Evolutionary conservation across 2,797 vertebrate species (phyloP), one percentile per base, ranked within the genome.

Genomic region (Pseudochirops cupreus): DNA sequence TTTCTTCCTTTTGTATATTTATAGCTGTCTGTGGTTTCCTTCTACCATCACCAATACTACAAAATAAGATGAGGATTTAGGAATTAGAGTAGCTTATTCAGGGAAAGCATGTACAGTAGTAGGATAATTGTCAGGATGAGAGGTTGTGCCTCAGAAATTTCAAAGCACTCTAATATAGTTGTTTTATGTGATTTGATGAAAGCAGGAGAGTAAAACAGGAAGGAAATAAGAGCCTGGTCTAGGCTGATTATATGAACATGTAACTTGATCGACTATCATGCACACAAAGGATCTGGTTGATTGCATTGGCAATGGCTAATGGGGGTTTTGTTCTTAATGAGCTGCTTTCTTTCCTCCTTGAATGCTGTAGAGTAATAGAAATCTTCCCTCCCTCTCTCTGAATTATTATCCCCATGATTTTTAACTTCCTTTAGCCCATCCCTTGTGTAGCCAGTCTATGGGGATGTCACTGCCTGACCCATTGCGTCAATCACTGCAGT

Each of bases 331-430:
- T 87, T 87, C 74, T 28, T 18, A 87, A 87, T 26, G 9, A 87
- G 39, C 74, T 92, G 67, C 16, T 90, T 93, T 93, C 21, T 95
- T 92, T 90, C 29, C 31, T 91, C 57, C 31, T 91, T 91, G 94
- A 90, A 18, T 56, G n/a, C 39, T 91, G 16, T 82, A 95, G 54
- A 2, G 21, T 74, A 6, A 94, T 24, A 90, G 46, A 39, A 29
- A 39, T 56, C 74, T 53, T 94, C 62, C 87, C 6, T 67, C 18
- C 87, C 74, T 55, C 18, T 90, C 57, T 50, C 39, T 94, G 26
- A 94, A 12, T 53, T 67, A 55, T 31, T 93, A 91, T 56, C 90
- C 3, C 56, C 54, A 55, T 50, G 53, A 13, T 50, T 91, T 93
- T 74, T 92, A 87, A 87, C 39, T 87, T 50, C 39, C 74, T 87